A percentile compares a stretch with the other conserved stretches of the same genome.
Evolutionary conservation across 2,113 vertebrate genomes (phyloP).

Genomic region (Ivindomyrus marchei): DNA sequence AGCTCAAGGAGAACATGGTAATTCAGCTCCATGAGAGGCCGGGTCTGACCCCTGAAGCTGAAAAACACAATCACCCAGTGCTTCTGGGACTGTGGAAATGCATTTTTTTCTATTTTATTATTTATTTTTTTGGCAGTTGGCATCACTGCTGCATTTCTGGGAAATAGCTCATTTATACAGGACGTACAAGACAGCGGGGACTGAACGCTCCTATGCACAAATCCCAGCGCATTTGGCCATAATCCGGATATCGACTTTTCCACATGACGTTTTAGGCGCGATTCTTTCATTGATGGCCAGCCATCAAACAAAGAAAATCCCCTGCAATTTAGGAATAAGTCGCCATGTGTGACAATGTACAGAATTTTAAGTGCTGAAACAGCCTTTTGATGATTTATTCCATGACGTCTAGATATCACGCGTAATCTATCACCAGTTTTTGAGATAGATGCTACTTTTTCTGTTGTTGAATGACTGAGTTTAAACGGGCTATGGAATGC

Average conservation of each 20-base stretch:
- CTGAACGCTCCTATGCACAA: not conserved
- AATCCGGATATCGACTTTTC: conserved; percentile 11
- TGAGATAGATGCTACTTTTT: not conserved
- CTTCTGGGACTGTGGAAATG: conserved; percentile 5
- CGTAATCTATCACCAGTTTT: not conserved
- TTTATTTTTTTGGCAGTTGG: not conserved
- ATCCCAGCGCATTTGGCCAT: conserved; percentile 9
- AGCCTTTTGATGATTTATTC: not conserved
- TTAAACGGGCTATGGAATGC: not conserved
- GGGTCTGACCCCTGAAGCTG: conserved; percentile 17
- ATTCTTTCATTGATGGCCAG: conserved; percentile 12
- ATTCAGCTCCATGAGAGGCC: conserved; percentile 12
- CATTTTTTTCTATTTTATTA: not conserved
- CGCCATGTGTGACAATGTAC: not conserved
- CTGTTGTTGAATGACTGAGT: not conserved
- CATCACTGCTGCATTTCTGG: not conserved
- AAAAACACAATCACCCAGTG: not conserved
- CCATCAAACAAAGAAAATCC: conserved; percentile 17
- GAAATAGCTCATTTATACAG: conserved; percentile 10
- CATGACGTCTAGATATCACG: not conserved
- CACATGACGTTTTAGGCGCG: not conserved
- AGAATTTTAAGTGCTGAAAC: not conserved
- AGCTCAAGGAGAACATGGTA: conserved; percentile 32
- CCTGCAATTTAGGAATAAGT: not conserved
- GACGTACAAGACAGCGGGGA: not conserved